Percentiles rank a stretch among this genome's conserved stretches.
Evolutionary conservation across 1,140 invertebrate genomes (phyloP).

Genomic region (Dryas iulia): DNA sequence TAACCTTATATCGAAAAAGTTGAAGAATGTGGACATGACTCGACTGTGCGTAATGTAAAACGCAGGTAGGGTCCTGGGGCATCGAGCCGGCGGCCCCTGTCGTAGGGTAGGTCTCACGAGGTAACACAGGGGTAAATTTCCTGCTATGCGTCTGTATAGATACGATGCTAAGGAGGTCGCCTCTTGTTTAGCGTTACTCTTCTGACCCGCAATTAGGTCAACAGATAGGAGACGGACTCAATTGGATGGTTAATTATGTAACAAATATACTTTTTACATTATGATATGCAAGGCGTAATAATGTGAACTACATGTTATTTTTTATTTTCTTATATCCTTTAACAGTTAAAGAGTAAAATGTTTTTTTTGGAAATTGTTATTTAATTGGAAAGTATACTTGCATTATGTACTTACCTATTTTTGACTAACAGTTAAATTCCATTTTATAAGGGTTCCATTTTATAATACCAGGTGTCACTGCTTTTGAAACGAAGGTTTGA

Average conservation of each 20-base stretch:
- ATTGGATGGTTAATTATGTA: conserved; percentile 31
- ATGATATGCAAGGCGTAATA: not conserved
- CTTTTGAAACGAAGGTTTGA: too few species aligned
- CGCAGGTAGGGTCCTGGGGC: conserved; percentile 21
- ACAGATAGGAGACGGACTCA: conserved; percentile 35
- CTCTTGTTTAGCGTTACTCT: conserved; percentile 32
- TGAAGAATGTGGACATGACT: conserved; percentile 18
- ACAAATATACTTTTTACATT: conserved; percentile 17
- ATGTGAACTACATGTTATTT: not conserved
- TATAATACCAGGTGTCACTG: too few species aligned
- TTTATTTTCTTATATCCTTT: too few species aligned
- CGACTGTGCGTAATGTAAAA: conserved; percentile 29
- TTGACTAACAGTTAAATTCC: too few species aligned
- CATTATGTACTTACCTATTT: too few species aligned
- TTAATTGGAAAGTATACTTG: too few species aligned
- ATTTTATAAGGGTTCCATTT: too few species aligned
- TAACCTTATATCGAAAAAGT: conserved; percentile 14
- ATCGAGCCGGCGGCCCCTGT: conserved; percentile 44
- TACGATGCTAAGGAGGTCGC: conserved; percentile 30
- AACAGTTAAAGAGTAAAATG: too few species aligned
- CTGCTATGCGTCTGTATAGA: conserved; percentile 38
- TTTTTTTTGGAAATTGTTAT: too few species aligned
- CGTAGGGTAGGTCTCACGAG: conserved; percentile 40
- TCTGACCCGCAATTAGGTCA: conserved; percentile 37
- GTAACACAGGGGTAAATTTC: conserved; percentile 43